Percentiles rank a stretch among this genome's conserved stretches.
phyloP scores from a whole-genome alignment of 1,140 invertebrate species.

The Temnothorax longispinosus region DNA sequence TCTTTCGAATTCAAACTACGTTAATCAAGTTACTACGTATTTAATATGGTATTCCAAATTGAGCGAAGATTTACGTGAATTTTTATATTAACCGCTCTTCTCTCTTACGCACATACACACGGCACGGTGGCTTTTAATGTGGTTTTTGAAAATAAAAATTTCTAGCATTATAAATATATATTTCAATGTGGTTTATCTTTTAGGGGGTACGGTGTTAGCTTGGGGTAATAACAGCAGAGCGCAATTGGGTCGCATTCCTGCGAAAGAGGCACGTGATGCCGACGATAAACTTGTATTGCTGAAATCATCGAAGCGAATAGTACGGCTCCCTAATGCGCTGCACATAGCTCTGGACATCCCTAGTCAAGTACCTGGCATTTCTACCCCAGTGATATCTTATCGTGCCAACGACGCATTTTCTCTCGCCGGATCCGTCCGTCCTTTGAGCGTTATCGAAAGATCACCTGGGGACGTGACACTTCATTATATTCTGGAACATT shows the following conservation, averaged over 20 bases:
- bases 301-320: constrained; percentile 85
- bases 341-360: constrained; percentile 84
- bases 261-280: constrained; percentile 73
- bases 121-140: background rate
- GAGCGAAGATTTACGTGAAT: no score
- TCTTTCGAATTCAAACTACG: background rate
- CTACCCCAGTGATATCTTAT: constrained; percentile 82
- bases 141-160: background rate
- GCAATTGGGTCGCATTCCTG: constrained; percentile 80
- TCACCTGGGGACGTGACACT: constrained; percentile 80
- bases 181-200: background rate
- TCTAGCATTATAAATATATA: background rate
- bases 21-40: background rate
- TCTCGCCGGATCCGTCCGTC: constrained; percentile 76
- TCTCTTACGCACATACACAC: background rate
- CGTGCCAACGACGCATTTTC: constrained; percentile 81
- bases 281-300: constrained; percentile 80
- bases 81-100: background rate
- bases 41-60: background rate
- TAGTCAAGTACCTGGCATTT: constrained; percentile 84
- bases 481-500: constrained; percentile 87
- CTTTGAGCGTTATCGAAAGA: constrained; percentile 80
- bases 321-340: constrained; percentile 83
- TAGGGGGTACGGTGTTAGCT: constrained; percentile 82
- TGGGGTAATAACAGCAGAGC: constrained; percentile 83